phyloP scores from a whole-genome alignment of 2,113 vertebrate species.

The Thalassarche chlororhynchos region DNA sequence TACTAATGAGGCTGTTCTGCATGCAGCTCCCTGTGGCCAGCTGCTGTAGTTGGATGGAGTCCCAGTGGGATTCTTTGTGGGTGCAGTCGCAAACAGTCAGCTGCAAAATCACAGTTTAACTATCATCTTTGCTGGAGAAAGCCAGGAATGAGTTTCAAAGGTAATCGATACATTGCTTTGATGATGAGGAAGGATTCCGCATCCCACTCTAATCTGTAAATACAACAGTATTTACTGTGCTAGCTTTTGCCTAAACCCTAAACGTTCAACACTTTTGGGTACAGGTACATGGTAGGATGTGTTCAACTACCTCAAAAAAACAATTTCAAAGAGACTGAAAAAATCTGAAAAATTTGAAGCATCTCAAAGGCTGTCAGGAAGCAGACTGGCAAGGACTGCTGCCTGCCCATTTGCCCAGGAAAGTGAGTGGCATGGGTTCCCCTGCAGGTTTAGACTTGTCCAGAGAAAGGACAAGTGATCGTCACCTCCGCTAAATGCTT shows the following conservation, averaged over 20 bases:
- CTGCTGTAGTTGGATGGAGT: neutral
- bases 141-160: neutral
- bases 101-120: neutral
- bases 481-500: neutral
- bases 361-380: neutral
- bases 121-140: neutral
- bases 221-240: neutral
- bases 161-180: neutral
- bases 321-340: neutral
- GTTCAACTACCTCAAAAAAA: neutral
- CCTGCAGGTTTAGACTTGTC: neutral
- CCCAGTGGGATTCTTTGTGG: neutral
- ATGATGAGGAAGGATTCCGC: neutral
- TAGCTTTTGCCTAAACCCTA: neutral
- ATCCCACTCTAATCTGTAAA: neutral
- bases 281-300: neutral
- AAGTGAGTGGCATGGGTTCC: neutral
- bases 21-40: neutral
- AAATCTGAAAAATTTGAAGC: neutral
- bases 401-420: neutral
- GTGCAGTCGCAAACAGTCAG: neutral
- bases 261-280: neutral
- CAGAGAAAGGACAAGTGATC: neutral
- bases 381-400: neutral
- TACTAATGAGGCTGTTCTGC: neutral